phyloP scores from a whole-genome alignment of 2,888 invertebrate genomes.

The Ophion costatus region DNA sequence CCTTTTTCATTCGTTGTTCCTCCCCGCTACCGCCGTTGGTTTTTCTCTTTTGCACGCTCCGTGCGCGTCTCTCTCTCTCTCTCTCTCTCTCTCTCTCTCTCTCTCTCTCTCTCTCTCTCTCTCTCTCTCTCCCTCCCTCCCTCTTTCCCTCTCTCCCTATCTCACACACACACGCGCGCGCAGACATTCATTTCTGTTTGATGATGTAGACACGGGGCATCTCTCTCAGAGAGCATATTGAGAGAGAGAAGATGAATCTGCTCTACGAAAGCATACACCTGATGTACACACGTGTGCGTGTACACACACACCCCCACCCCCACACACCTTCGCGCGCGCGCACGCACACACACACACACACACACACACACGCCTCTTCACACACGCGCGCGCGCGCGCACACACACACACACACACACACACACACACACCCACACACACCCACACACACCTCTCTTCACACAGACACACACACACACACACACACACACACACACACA shows the following conservation, averaged over 20 bases:
- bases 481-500: no score
- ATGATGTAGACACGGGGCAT: neutral
- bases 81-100: neutral
- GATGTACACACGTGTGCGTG: neutral
- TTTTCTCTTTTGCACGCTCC: neutral
- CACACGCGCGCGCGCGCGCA: neutral
- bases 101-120: neutral
- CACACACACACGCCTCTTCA: no score
- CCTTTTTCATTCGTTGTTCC: conserved; percentile 3
- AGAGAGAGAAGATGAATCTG: no score
- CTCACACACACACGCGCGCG: neutral
- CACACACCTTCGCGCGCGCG: no score
- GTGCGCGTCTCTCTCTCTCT: conserved; percentile 1
- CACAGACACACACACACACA: no score
- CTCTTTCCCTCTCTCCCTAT: neutral
- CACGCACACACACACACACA: no score
- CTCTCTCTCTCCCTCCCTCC: neutral
- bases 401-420: no score
- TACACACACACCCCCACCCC: neutral
- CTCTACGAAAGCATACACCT: conserved; percentile 17
- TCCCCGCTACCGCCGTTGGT: neutral
- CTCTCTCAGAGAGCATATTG: no score
- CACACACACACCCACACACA: neutral
- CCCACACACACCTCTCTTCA: no score
- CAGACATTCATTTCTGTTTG: conserved; percentile 28